Evolutionary conservation across 2,113 vertebrate genomes (phyloP), one percentile per base, ranked within the genome.

Genomic region (Lepidothrix coronata): DNA sequence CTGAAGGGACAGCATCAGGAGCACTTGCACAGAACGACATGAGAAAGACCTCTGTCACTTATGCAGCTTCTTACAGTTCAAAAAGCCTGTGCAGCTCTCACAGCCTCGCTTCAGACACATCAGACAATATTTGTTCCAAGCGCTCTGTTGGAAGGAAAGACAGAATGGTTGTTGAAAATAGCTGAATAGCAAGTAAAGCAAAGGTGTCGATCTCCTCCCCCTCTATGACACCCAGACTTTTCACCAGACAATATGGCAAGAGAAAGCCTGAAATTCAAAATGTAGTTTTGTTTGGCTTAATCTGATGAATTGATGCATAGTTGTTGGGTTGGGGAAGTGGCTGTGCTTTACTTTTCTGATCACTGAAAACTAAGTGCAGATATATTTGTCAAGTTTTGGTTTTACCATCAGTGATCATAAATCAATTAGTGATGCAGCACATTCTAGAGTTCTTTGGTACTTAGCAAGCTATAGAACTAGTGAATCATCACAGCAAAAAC

Each of bases 361-460:
- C 71, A 78, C 31, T 51, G 54, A 58, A 93, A 80, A 89, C 13
- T 31, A 12, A 57, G 11, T 72, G 23, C 15, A 78, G 30, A 61
- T 35, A 61, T 68, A 76, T 92, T 73, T 82, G 22, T 37, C 39
- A 37, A 20, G 9, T 49, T 88, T 87, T 78, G 14, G 3, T 78
- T 88, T 87, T 68, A 51, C 19, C 84, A 33, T 46, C 23, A 13
- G 20, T 39, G 68, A 86, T 66, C 37, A 85, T 92, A 71, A 83
- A 59, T 51, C 55, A 81, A 31, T 39, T 82, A 89, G 75, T 78
- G 43, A 75, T 68, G 49, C 70, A 85, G 70, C 57, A 66, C n/a
- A 66, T 86, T 95, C 73, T 78, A 33, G 28, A 70, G 57, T 82
- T 82, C 66, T 92, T 72, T 71, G 44, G 37, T 93, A 65, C 27